Evolutionary conservation across 1,140 invertebrate species (phyloP).

Genomic region (Drosophila sucinea): DNA sequence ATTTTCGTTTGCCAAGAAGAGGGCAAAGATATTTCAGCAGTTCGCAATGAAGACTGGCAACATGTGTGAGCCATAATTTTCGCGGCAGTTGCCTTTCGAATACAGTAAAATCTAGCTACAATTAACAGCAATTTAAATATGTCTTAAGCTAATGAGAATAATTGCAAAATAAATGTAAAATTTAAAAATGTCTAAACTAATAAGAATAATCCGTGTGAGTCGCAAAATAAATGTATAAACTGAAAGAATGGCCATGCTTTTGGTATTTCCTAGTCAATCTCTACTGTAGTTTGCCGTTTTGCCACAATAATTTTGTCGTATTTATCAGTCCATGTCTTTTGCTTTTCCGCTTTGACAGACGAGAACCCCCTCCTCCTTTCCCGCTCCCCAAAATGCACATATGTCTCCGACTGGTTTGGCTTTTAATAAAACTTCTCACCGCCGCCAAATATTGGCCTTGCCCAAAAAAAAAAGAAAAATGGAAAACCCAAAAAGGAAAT

Average conservation of each 20-base stretch:
- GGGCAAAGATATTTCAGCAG: constrained; percentile 22
- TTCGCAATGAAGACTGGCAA: constrained; percentile 57
- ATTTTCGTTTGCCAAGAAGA: constrained; percentile 31
- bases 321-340: constrained; percentile 63
- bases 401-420: constrained; percentile 67
- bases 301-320: constrained; percentile 62
- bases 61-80: constrained; percentile 69
- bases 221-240: too few species aligned
- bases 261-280: background rate
- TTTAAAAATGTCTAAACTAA: background rate
- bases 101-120: background rate
- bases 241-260: too few species aligned
- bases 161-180: background rate
- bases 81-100: constrained; percentile 54
- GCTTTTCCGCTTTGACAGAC: constrained; percentile 42
- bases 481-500: background rate
- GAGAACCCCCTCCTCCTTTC: background rate
- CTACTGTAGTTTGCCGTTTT: constrained; percentile 35
- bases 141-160: background rate
- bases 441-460: constrained; percentile 60
- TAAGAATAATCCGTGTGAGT: too few species aligned
- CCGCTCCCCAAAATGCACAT: constrained; percentile 37
- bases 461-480: constrained; percentile 30
- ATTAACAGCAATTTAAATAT: too few species aligned
- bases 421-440: constrained; percentile 75